Evolutionary conservation across 2,888 invertebrate genomes (phyloP), one percentile per base, ranked within the genome.

Genomic region (Notocelia uddmanniana): DNA sequence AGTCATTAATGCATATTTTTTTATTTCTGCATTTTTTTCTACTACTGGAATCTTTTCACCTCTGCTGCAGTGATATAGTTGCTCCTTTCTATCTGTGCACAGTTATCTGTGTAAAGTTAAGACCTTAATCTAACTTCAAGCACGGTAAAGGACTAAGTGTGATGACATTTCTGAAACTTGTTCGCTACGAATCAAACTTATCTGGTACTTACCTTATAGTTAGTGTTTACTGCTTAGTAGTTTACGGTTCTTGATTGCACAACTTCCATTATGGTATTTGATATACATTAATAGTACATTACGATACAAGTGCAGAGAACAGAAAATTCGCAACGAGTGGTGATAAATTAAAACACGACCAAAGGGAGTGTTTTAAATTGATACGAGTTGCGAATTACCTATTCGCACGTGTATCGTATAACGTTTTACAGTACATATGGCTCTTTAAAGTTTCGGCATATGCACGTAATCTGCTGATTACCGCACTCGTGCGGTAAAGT

Each of bases 131-230:
- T 48, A 71, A 71, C 71, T 71, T 67, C 45, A 66, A 66, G 60
- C 45, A 31, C 59, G 57, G 59, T 10, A 45, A 50, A 71, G 59
- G 52, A 54, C 71, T 71, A 67, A 71, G 59, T 67, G 66, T 67
- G 71, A 71, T 71, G 66, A 60, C 66, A 34, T 71, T 67, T 67
- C 71, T 71, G 67, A 54, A 67, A 71, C 71, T 71, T 59, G 45
- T 59, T 52, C 34, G 11, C 18, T 64, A 41, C 21, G 18, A 54
- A 54, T 67, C 59, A 18, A 67, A 67, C 45, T 66, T n/a, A 11
- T 31, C 45, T 66, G 52, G 52, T 31, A n/a, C 21, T 41, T 52
- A 21, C n/a, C 31, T 5, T 9, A 31, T 41, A 34, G 19, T 15
- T n/a, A 19, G n/a, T 64, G 26, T 26, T 45, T 31, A 52, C 31